Percentiles rank a stretch among this genome's conserved stretches.
These are phyloP conservation scores for Physella acuta DNA, from an alignment of 1,140 invertebrate species.

Conservation along the genomic window DNA sequence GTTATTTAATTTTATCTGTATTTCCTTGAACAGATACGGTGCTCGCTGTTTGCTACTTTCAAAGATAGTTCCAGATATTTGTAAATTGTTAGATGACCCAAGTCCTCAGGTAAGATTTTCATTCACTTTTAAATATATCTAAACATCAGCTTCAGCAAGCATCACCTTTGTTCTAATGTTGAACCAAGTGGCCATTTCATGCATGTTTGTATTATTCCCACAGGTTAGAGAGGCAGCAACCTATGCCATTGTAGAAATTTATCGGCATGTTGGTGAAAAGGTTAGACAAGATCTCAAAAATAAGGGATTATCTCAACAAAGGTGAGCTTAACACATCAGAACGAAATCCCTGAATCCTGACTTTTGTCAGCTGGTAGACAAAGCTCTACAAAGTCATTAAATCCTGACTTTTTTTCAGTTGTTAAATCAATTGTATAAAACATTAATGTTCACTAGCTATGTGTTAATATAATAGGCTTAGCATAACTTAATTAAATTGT, in stretches of 20 bases:
- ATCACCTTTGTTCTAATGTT: too few relatives aligned
- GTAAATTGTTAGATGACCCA: constrained; percentile 86
- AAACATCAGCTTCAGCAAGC: too few relatives aligned
- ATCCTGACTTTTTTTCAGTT: too few relatives aligned
- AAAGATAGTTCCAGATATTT: constrained; percentile 78
- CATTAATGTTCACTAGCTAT: too few relatives aligned
- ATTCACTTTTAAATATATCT: background rate
- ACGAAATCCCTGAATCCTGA: too few relatives aligned
- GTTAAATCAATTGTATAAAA: too few relatives aligned
- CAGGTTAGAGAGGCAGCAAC: constrained; percentile 78
- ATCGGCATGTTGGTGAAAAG: constrained; percentile 89
- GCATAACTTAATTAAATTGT: too few relatives aligned
- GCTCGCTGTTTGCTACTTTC: constrained; percentile 78
- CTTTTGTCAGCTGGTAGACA: too few relatives aligned
- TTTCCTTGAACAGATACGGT: constrained; percentile 82
- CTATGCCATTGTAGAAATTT: constrained; percentile 83
- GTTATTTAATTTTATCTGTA: background rate
- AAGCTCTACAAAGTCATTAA: too few relatives aligned
- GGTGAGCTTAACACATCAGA: too few relatives aligned
- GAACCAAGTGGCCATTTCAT: too few relatives aligned
- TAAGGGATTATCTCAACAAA: constrained; percentile 76
- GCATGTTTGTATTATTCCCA: constrained; percentile 4
- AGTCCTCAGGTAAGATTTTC: constrained; percentile 70
- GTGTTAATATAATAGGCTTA: too few relatives aligned
- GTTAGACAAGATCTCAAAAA: constrained; percentile 79